Conservation (phyloP, 2,797 vertebrate species). For the Nyctalus aviator region DNA sequence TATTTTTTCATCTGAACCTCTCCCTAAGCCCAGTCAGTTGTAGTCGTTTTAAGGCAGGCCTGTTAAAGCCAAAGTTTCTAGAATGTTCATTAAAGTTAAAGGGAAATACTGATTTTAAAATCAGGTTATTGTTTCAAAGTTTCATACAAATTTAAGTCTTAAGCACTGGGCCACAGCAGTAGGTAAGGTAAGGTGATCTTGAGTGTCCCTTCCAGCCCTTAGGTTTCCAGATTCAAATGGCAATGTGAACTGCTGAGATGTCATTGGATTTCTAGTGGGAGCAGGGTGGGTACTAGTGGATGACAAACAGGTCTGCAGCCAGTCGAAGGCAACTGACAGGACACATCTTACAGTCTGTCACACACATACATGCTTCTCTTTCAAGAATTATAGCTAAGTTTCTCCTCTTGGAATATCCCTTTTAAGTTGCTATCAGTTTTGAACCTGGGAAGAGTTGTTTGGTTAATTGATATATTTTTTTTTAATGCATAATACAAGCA, state of each 20-base stretch:
- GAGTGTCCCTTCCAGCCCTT: neutral
- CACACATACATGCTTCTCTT: neutral
- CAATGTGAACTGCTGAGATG: neutral
- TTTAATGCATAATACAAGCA: neutral
- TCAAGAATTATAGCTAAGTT: neutral
- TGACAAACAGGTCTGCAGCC: neutral
- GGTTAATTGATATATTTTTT: neutral
- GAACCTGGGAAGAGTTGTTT: neutral
- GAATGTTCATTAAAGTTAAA: constrained; percentile 15
- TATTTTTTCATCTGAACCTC: neutral
- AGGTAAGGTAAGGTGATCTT: neutral
- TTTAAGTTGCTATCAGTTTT: neutral
- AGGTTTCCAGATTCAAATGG: neutral
- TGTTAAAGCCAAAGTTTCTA: neutral
- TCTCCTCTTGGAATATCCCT: neutral
- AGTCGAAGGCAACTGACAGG: neutral
- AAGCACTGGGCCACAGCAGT: neutral
- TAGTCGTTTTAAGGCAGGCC: neutral
- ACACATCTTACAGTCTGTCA: neutral
- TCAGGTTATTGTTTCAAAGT: neutral
- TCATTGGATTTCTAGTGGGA: neutral
- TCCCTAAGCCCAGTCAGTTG: neutral
- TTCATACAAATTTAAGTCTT: neutral
- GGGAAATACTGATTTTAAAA: neutral
- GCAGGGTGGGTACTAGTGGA: neutral